Evolutionary conservation across 53 echinoderm and acorn worm species (phyloP).

Genomic region (Arbacia lixula): DNA sequence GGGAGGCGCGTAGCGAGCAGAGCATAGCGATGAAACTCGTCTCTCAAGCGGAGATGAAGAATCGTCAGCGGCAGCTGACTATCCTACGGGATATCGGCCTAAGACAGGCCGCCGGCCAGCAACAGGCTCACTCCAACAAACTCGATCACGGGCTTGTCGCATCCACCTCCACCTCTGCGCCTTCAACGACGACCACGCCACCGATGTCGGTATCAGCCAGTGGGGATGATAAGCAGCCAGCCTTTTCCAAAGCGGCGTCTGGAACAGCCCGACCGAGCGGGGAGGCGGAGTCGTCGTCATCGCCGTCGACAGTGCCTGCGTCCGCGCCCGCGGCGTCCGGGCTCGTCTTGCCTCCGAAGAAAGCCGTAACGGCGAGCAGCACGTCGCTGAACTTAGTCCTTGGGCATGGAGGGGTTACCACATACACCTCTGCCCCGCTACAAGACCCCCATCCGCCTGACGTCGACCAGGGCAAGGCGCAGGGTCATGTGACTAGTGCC

Average conservation of each 20-base stretch:
- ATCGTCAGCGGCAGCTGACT: not conserved
- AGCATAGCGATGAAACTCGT: too few relatives aligned
- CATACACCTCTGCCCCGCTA: constrained; percentile 11
- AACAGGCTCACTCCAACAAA: not conserved
- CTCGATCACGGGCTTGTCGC: not conserved
- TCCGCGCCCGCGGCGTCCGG: not conserved
- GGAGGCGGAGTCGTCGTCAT: not conserved
- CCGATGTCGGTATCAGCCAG: not conserved
- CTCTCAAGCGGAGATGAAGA: not conserved
- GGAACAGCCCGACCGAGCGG: not conserved
- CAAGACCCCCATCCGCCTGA: too few relatives aligned
- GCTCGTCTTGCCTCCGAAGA: constrained; percentile 20
- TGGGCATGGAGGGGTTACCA: constrained; percentile 12
- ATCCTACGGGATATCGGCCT: not conserved
- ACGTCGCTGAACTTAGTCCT: constrained; percentile 23
- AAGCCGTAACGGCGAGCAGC: not conserved
- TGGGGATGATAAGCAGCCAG: not conserved
- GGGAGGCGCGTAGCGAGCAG: not conserved
- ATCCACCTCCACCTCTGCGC: not conserved
- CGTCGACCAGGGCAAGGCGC: too few relatives aligned
- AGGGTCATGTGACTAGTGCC: too few relatives aligned
- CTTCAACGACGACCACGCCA: not conserved
- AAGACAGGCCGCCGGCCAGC: not conserved
- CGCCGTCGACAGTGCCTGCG: not conserved
- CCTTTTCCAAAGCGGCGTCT: not conserved